Base-by-base conservation (phyloP, 23 tunicate species). In the Styela plicata region DNA sequence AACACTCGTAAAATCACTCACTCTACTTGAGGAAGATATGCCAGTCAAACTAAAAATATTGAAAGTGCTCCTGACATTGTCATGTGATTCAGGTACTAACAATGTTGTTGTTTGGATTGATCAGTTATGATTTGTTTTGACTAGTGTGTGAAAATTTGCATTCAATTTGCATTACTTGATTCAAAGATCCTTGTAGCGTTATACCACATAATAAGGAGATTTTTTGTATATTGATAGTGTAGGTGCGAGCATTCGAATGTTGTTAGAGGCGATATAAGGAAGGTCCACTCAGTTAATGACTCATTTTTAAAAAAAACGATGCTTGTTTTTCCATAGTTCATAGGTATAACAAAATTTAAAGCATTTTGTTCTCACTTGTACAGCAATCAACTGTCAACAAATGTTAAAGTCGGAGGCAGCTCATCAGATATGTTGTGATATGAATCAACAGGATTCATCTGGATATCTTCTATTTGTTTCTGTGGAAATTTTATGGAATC, bases 401-500 rank as follows among this genome's bases (percentile, higher is more conserved):
- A 92, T 92, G 97, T 36, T 92, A 64, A 84, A 87, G 64, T 82
- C 88, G 28, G 86, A 83, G 19, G 97, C 97, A 44, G 97, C 97
- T 7, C 83, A 74, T 63, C 78, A 66, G 44, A 92, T 92, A 10
- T 87, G 97, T 73, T 87, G 91, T 63, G 73, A 69, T 71, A 87
- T 92, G 97, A 87, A 84, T 32, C 71, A 70, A 32, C 88, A 85
- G 0, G 89, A 87, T 29, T 80, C 89, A 23, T 86, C 90, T 27
- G 97, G 91, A 24, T 79, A 61, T 63, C 87, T 91, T 22, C 78
- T 92, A 16, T 92, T 92, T 52, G 86, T 85, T 63, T 86, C 91
- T 29, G 91, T 92, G 31, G 99, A 90, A 74, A 86, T 96, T 63
- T 77, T 96, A 23, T 90, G 96, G 96, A 96, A 96, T 71, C 63